Conservation (phyloP, 1,140 invertebrate species). For the Drosophila burlai region DNA sequence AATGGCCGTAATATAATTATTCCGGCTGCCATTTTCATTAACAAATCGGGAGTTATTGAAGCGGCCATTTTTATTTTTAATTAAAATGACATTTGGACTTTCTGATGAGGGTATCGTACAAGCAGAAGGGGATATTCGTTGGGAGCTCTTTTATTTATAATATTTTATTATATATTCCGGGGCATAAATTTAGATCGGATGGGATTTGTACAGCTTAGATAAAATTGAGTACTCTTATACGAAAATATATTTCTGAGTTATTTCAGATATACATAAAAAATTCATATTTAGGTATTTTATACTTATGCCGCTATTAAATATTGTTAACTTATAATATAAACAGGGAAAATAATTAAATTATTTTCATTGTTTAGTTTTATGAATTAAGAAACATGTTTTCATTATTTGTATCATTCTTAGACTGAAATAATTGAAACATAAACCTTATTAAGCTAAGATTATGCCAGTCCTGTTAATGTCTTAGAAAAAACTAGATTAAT, state of each 20-base stretch:
- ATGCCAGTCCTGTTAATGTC: not conserved
- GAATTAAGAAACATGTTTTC: too few relatives aligned
- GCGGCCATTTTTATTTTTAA: slow-evolving; percentile 46
- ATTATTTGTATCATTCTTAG: too few relatives aligned
- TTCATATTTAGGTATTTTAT: too few relatives aligned
- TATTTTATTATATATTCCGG: not conserved
- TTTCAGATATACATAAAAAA: too few relatives aligned
- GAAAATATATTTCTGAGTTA: not conserved
- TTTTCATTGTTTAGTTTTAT: not conserved
- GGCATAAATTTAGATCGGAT: not conserved
- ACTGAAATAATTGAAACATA: not conserved
- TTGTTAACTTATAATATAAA: not conserved
- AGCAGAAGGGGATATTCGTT: not conserved
- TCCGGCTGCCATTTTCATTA: slow-evolving; percentile 33
- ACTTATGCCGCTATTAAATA: not conserved
- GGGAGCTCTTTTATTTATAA: not conserved
- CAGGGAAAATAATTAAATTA: too few relatives aligned
- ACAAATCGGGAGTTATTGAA: slow-evolving; percentile 29
- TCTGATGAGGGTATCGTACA: not conserved
- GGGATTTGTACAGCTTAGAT: not conserved
- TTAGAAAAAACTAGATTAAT: not conserved
- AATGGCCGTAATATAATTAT: slow-evolving; percentile 41
- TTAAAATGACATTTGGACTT: slow-evolving; percentile 41
- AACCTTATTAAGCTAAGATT: not conserved
- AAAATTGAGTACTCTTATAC: not conserved